Evolutionary conservation across 2,888 invertebrate species (phyloP).

Genomic region (Gisinianus flammeolus): DNA sequence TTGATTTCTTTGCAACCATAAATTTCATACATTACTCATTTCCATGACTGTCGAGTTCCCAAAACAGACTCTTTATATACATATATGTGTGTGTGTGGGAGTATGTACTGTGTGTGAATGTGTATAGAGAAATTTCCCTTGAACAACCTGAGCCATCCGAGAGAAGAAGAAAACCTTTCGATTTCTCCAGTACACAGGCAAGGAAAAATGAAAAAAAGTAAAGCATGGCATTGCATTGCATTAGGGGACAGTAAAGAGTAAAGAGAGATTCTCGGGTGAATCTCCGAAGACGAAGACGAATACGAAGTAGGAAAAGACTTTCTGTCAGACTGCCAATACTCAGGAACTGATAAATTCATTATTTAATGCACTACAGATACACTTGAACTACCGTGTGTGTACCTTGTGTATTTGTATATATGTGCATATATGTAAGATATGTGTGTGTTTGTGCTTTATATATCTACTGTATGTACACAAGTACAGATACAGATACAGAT

Average conservation of each 20-base stretch:
- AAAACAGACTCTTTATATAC: too few relatives aligned
- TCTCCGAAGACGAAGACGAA: not conserved
- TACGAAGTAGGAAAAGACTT: not conserved
- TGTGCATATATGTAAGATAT: too few relatives aligned
- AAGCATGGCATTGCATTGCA: too few relatives aligned
- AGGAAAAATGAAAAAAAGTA: too few relatives aligned
- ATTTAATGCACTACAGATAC: constrained; percentile 19
- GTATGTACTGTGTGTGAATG: not conserved
- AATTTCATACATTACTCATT: constrained; percentile 33
- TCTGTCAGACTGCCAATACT: constrained; percentile 9
- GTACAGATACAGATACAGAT: not conserved
- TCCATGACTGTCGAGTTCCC: constrained; percentile 17
- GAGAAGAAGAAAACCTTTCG: too few relatives aligned
- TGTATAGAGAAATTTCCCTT: not conserved
- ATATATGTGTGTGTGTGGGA: too few relatives aligned
- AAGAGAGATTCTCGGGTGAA: not conserved
- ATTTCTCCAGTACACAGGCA: not conserved
- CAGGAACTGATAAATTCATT: constrained; percentile 23
- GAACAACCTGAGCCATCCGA: too few relatives aligned
- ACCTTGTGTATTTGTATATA: too few relatives aligned
- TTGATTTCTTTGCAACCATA: constrained; percentile 31
- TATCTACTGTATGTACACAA: too few relatives aligned
- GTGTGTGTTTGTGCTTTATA: too few relatives aligned
- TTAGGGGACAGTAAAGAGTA: too few relatives aligned
- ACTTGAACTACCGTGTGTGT: too few relatives aligned